Percentiles rank a stretch among this genome's conserved stretches.
Conservation (phyloP, 2,797 vertebrate genomes). For the Mus caroli region DNA sequence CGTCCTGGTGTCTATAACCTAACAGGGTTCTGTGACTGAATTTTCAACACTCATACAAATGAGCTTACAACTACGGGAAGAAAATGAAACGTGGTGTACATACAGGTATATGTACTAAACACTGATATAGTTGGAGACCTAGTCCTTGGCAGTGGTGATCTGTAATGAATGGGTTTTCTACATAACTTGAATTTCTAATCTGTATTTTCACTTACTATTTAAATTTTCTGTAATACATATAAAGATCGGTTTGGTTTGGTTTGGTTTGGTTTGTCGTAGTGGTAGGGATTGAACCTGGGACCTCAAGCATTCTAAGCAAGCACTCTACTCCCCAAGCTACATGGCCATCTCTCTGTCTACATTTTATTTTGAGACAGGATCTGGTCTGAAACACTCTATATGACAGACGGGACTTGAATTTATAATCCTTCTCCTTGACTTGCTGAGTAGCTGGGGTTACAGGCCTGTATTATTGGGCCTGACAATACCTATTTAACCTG, state of each 20-base stretch:
- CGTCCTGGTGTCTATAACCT: background rate
- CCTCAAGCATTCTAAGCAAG: background rate
- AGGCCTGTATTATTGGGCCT: background rate
- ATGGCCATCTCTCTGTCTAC: background rate
- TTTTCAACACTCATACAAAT: background rate
- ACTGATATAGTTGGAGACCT: background rate
- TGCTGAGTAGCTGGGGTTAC: background rate
- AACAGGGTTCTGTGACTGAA: background rate
- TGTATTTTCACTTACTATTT: constrained; percentile 33
- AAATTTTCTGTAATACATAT: background rate
- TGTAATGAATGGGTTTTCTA: background rate
- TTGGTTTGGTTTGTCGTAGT: background rate
- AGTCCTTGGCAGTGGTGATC: background rate
- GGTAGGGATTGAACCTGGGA: background rate
- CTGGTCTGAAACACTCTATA: background rate
- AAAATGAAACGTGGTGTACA: background rate
- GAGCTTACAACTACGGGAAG: background rate
- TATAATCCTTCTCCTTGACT: background rate
- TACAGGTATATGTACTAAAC: background rate
- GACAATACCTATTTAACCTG: background rate
- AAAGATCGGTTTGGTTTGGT: background rate
- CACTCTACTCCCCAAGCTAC: background rate
- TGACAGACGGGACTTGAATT: background rate
- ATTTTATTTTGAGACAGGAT: background rate
- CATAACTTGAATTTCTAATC: background rate